These are phyloP conservation scores for Scatophagus argus DNA, from an alignment of 2,113 vertebrate genomes.

Conservation along the genomic window DNA sequence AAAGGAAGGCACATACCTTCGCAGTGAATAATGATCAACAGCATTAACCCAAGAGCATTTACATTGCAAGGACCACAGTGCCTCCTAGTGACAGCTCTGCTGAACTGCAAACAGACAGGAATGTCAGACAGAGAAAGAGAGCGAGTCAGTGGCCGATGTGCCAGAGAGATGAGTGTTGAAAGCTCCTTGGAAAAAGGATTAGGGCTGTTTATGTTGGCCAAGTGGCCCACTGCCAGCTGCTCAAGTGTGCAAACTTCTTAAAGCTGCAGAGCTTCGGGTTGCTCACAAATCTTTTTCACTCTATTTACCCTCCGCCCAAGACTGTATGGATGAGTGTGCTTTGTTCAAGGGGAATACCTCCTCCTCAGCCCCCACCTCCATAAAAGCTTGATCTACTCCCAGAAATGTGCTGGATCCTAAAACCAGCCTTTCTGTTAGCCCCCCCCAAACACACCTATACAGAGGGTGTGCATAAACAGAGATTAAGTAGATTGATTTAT, in stretches of 20 bases:
- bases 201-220: constrained; percentile 83
- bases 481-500: neutral
- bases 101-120: constrained; percentile 34
- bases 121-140: constrained; percentile 49
- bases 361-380: constrained; percentile 31
- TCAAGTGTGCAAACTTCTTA: constrained; percentile 82
- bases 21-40: constrained; percentile 81
- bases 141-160: constrained; percentile 75
- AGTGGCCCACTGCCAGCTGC: constrained; percentile 80
- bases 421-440: constrained; percentile 16
- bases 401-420: constrained; percentile 39
- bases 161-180: constrained; percentile 84
- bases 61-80: constrained; percentile 61
- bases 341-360: constrained; percentile 67
- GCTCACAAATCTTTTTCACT: constrained; percentile 68
- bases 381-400: constrained; percentile 2
- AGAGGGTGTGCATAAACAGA: constrained; percentile 1
- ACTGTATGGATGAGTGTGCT: constrained; percentile 62
- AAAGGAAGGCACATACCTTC: constrained; percentile 81
- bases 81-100: constrained; percentile 71
- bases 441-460: constrained; percentile 5
- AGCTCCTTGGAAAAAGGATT: constrained; percentile 86
- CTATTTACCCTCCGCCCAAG: constrained; percentile 67
- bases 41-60: constrained; percentile 21
- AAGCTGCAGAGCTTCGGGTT: constrained; percentile 77